Evolutionary conservation across 1,140 invertebrate species (phyloP), one percentile per base, ranked within the genome.

Genomic region (Babylonia areolata): DNA sequence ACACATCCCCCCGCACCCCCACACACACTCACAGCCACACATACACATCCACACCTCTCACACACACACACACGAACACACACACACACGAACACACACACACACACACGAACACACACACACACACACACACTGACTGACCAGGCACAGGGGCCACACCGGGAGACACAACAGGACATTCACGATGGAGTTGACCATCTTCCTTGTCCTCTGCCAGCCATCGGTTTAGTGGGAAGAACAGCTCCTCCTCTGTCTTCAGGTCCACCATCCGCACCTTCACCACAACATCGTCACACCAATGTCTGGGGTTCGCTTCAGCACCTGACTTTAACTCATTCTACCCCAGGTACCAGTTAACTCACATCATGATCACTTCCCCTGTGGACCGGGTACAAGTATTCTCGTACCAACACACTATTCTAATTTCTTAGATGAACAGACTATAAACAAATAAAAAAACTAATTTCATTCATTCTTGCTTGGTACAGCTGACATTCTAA

Each of bases 161-260:
- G 33, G 87, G 85, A 35, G 77, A 64, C 20, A 85, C 84, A 20
- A 91, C 82, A 31, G 91, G 87, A 37, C 90, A 86, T 81, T 93
- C 92, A 69, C 93, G 87, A 12, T 88, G 84, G 20, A 93, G 87
- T 88, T 93, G 92, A 78, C 88, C 81, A 84, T 91, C 92, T 73
- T 88, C 91, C 73, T 89, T 81, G 37, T 91, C 90, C 40, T 85
- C 80, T 79, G 91, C 85, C 58, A 94, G 86, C 93, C 93, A 94
- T 20, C 90, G 88, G 78, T 92, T 87, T 51, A 91, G 40, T 39
- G 85, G 89, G 80, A 93, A 89, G 31, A 88, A 84, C 15, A 88
- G 81, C 75, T 91, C 89, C 78, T 93, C 90, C 69, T 88, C 87
- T 31, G 88, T 90, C 64, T 81, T 84, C 15, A 73, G 37, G 51